Evolutionary conservation across 2,113 vertebrate genomes (phyloP).

Genomic region (Bubo scandiacus): DNA sequence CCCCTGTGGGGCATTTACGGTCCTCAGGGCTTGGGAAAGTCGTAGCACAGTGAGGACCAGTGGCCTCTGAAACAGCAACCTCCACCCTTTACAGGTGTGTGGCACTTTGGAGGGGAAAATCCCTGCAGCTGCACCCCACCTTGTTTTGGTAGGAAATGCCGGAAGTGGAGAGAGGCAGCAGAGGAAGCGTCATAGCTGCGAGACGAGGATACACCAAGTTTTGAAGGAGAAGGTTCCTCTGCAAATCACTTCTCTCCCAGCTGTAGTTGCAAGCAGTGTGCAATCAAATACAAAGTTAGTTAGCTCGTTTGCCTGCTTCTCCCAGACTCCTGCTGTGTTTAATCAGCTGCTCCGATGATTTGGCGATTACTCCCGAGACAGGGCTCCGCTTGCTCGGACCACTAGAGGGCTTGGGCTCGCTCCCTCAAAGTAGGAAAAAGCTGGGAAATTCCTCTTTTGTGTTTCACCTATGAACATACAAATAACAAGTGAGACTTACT

Average conservation of each 20-base stretch:
- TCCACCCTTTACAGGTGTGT: accelerated
- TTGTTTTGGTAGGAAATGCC: accelerated
- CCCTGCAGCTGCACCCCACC: accelerated
- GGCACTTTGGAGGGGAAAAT: not conserved
- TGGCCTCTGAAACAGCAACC: not conserved
- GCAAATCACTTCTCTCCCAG: not conserved
- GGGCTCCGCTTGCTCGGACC: accelerated
- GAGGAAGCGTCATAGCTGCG: accelerated
- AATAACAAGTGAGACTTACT: not conserved
- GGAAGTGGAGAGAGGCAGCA: not conserved
- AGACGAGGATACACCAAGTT: accelerated
- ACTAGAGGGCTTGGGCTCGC: not conserved
- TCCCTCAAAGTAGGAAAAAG: accelerated
- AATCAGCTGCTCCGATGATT: accelerated
- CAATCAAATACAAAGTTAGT: not conserved
- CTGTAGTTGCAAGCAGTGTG: not conserved
- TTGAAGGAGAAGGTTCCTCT: not conserved
- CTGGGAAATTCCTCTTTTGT: not conserved
- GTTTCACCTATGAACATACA: accelerated
- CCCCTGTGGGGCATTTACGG: too few species aligned
- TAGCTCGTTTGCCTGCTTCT: too few species aligned
- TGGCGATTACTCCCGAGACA: accelerated
- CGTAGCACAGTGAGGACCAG: not conserved
- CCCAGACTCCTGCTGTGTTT: not conserved
- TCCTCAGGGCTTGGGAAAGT: not conserved